Evolutionary conservation across 1,140 invertebrate genomes (phyloP).

Genomic region (Solenopsis invicta): DNA sequence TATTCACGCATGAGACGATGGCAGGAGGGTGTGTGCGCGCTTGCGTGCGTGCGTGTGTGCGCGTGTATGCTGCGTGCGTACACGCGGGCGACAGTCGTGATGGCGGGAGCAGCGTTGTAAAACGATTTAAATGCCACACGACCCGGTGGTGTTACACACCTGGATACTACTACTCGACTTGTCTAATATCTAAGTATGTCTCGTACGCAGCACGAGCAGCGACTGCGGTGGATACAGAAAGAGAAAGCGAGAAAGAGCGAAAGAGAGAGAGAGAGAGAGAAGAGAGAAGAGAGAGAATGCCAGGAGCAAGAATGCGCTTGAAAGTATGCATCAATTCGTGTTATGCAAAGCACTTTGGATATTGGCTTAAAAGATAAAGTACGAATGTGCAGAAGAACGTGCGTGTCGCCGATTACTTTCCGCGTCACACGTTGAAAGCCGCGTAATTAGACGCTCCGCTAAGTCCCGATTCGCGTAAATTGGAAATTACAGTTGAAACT

Average conservation of each 20-base stretch:
- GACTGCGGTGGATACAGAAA: not conserved
- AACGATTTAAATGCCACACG: conserved; percentile 76
- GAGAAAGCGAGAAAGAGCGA: conserved; percentile 1
- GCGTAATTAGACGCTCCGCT: conserved; percentile 40
- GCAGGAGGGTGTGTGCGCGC: not conserved
- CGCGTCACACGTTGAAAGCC: conserved; percentile 10
- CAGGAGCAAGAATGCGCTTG: conserved; percentile 37
- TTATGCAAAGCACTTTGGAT: conserved; percentile 29
- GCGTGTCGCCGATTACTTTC: conserved; percentile 8
- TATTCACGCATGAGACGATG: conserved; percentile 32
- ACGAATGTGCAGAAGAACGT: not conserved
- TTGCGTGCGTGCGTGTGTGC: not conserved
- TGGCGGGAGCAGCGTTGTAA: conserved; percentile 65
- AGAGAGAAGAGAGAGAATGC: not conserved
- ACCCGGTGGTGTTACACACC: conserved; percentile 69
- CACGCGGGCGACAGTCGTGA: conserved; percentile 36
- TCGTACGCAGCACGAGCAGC: conserved; percentile 39
- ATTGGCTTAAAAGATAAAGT: not conserved
- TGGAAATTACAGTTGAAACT: conserved; percentile 9
- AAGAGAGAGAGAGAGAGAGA: conserved; percentile 2
- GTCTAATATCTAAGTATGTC: conserved; percentile 53
- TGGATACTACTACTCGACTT: conserved; percentile 66
- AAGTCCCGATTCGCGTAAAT: conserved; percentile 32
- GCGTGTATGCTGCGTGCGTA: not conserved
- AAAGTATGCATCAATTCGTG: conserved; percentile 53